These are phyloP conservation scores for Parnassius orleans DNA, from an alignment of 2,888 invertebrate genomes.

Conservation along the genomic window DNA sequence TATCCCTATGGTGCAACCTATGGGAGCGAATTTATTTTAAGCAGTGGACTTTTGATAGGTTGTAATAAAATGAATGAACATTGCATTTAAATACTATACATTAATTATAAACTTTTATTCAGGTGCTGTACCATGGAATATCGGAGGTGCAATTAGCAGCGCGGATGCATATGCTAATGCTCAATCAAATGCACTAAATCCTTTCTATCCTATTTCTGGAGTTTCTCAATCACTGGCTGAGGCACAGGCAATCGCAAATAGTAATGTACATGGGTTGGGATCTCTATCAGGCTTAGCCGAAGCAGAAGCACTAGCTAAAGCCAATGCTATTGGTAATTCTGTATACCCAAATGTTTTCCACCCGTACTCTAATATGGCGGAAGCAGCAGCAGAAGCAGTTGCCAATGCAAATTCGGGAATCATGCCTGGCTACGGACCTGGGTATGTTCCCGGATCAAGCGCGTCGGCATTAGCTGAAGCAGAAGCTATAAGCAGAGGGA, in stretches of 20 bases:
- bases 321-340: conserved; percentile 1
- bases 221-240: conserved; percentile 8
- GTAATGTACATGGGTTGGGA: conserved; percentile 4
- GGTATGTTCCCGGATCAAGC: not conserved
- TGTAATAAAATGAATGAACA: too few relatives aligned
- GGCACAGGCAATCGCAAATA: conserved; percentile 11
- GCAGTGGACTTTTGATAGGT: too few relatives aligned
- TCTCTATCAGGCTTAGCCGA: conserved; percentile 6
- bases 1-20: too few relatives aligned
- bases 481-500: not conserved
- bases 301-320: conserved; percentile 7
- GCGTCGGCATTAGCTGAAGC: not conserved
- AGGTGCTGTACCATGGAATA: conserved; percentile 8
- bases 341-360: not conserved
- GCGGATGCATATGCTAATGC: conserved; percentile 21
- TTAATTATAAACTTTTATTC: too few relatives aligned
- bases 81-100: too few relatives aligned
- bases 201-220: conserved; percentile 4
- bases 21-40: too few relatives aligned
- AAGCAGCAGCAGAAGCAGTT: not conserved
- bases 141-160: conserved; percentile 6
- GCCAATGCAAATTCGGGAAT: too few relatives aligned
- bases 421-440: too few relatives aligned
- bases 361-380: not conserved
- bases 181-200: conserved; percentile 8